Base-by-base conservation (phyloP, 35 echinoderm and acorn worm species). In the Strongylocentrotus purpuratus region DNA sequence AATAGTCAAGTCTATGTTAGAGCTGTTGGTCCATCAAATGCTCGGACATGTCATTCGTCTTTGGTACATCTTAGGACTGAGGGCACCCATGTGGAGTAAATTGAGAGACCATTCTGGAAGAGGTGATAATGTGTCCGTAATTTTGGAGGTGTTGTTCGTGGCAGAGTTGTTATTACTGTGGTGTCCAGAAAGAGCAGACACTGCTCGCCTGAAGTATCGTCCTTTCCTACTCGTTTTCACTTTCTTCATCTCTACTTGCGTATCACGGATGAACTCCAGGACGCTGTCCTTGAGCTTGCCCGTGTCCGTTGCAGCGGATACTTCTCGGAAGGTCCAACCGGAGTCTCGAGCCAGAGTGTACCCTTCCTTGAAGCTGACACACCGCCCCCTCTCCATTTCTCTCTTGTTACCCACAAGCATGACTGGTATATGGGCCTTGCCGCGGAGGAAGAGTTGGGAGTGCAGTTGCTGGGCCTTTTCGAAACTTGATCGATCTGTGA, bases 261-360 rank as follows among this genome's bases (percentile, higher is more conserved):
- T 95, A 5, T 98, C 97, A 45, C 96, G 95, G 47, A 98, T 94
- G 92, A 98, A 98, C 33, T 98, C 97, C 31, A 98, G 32, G 89
- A 98, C 97, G 65, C 95, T 97, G 4, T 97, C 96, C 47, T 99
- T 99, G 45, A 99, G 86, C 86, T 96, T 96, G n/a, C 45, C 86
- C 45, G 87, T 96, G 93, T 99, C 98, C 12, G 97, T 97, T 41
- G 98, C 98, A 4, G 98, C 98, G 5, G 98, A 99, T 4, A 96
- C 65, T 88, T 99, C 98, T 31, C 97, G 95, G 93, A 99, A 99
- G 59, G 96, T 97, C 98, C 98, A 99, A 6, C 97, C 97, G 3
- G 94, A 47, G 17, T 95, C 91, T 47, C 97, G 94, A 4, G 98
- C 98, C 9, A 99, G 94, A 25, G n/a, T 86, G 95, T 95, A 99